phyloP scores from a whole-genome alignment of 2,113 vertebrate species.

The Cairina moschata region DNA sequence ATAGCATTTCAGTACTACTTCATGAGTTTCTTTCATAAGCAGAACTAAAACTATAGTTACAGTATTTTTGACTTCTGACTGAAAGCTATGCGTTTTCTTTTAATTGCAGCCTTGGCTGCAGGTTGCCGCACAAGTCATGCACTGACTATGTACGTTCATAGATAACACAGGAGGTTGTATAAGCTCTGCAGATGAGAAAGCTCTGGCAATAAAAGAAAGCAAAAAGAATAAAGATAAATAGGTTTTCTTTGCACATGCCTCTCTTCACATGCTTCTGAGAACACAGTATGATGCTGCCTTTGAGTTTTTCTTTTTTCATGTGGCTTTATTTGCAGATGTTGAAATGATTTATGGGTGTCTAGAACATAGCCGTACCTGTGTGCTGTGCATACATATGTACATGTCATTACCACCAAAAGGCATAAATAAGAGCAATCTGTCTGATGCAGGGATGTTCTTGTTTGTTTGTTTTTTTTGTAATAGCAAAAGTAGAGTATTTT shows the following conservation, averaged over 20 bases:
- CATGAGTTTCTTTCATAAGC: not conserved
- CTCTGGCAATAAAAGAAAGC: not conserved
- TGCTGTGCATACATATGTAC: not conserved
- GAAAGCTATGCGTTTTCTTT: not conserved
- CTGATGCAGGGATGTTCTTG: not conserved
- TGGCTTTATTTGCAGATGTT: not conserved
- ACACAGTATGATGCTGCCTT: not conserved
- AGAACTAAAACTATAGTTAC: not conserved
- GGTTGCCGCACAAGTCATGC: not conserved
- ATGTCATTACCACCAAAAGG: not conserved
- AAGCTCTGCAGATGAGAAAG: not conserved
- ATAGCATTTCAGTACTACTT: not conserved
- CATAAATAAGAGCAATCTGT: not conserved
- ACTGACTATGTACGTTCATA: fast-evolving
- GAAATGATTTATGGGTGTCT: not conserved
- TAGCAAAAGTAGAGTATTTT: not conserved
- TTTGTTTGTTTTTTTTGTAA: not conserved
- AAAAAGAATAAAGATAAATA: not conserved
- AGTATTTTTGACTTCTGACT: not conserved
- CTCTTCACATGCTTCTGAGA: not conserved
- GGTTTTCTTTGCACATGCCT: not conserved
- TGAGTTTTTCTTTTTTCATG: not conserved
- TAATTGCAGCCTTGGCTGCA: not conserved
- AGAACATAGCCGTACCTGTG: not conserved
- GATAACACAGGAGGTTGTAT: not conserved